Evolutionary conservation across 92 coral and sea anemone species (phyloP), one percentile per base, ranked within the genome.

Genomic region (Actinernus sp.): DNA sequence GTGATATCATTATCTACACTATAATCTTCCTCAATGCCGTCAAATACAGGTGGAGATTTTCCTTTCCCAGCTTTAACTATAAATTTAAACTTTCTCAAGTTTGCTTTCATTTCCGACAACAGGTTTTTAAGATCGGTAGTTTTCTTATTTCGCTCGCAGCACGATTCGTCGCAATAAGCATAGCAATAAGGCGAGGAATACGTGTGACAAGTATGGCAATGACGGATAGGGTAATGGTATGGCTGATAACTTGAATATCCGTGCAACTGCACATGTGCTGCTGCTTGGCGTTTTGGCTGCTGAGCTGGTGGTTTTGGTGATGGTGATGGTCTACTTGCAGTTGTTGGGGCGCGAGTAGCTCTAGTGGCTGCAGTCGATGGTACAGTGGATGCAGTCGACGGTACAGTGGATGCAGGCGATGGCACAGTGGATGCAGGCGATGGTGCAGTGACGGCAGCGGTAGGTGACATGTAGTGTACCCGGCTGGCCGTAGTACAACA

Each of bases 401-500:
- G 69, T 1, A 26, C 33, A 18, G 26, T 24, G 14, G 59, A 26
- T 21, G 75, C 33, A 4, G 75, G 4, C 13, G 55, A 60, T 6
- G 81, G 36, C 19, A 26, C 58, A n/a, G 55, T 55, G n/a, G 81
- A 65, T 3, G 77, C 61, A 6, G 57, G 43, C 16, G 43, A 53
- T 23, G 63, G 30, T 18, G 63, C 39, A 4, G 28, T 51, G 14
- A 36, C 16, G 16, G 11, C n/a, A 1, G 58, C 30, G 7, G 55
- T 25, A 28, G 72, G 38, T 12, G 20, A 5, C 3, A 24, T 16
- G 3, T 22, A 25, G 3, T 40, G 25, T 43, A 38, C 18, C 28
- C 27, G 31, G 18, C 21, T 51, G 33, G 17, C 36, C 21, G 76
- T 41, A 10, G 31, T 53, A 57, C 89, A 83, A 28, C 78, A 71